These are phyloP conservation scores for Scomberomorus guttatus DNA, from an alignment of 2,797 vertebrate genomes.

Conservation along the genomic window DNA sequence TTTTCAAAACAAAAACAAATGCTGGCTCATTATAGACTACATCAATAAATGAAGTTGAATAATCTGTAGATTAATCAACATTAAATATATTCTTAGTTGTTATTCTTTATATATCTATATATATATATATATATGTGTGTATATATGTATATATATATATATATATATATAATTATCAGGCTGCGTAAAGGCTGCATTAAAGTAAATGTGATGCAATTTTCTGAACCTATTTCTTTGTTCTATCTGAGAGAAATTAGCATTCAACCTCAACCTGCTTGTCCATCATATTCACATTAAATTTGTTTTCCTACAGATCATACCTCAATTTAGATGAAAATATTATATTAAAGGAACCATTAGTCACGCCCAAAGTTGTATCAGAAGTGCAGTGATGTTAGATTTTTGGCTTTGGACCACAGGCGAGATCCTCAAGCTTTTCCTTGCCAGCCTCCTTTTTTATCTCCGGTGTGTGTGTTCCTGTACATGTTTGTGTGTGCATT, in stretches of 20 bases:
- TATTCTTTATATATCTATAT: too few species aligned
- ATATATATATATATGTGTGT: too few species aligned
- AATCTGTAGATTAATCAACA: too few species aligned
- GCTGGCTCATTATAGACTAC: too few species aligned
- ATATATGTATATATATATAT: too few species aligned
- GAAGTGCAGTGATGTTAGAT: background rate
- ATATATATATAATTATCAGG: too few species aligned
- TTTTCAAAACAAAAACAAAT: background rate
- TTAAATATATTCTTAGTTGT: too few species aligned
- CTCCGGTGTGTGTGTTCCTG: constrained; percentile 10
- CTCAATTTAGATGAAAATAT: background rate
- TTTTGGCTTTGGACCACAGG: constrained; percentile 12
- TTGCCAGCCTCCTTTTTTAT: constrained; percentile 3
- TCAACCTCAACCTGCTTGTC: background rate
- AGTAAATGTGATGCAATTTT: background rate
- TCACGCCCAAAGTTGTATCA: background rate
- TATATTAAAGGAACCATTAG: background rate
- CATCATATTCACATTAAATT: background rate
- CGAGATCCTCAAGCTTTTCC: constrained; percentile 15
- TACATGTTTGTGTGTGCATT: constrained; percentile 13
- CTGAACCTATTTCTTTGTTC: background rate
- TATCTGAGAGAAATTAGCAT: background rate
- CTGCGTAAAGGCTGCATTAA: background rate
- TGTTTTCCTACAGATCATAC: background rate
- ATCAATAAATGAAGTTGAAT: too few species aligned